phyloP scores from a whole-genome alignment of 2,888 invertebrate genomes.

The Andrena minutula region DNA sequence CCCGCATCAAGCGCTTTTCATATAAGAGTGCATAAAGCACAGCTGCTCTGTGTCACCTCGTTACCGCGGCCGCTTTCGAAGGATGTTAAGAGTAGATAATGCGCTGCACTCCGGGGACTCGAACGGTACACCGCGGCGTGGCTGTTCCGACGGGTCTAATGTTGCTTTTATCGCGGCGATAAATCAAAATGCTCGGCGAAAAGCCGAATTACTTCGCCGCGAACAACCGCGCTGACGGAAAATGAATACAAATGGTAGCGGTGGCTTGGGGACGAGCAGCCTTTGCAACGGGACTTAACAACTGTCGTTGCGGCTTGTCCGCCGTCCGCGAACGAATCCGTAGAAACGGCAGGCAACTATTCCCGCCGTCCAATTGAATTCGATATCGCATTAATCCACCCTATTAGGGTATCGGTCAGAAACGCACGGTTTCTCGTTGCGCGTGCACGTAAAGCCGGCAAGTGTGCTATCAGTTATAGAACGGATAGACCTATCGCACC shows the following conservation, averaged over 20 bases:
- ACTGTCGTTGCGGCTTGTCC: constrained; percentile 21
- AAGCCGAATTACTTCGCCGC: constrained; percentile 60
- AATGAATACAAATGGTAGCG: constrained; percentile 62
- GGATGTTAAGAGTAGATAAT: constrained; percentile 60
- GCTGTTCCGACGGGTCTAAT: constrained; percentile 58
- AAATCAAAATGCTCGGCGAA: constrained; percentile 63
- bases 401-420: no score
- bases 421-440: no score
- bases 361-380: neutral
- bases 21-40: constrained; percentile 26
- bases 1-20: constrained; percentile 17
- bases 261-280: constrained; percentile 34
- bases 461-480: no score
- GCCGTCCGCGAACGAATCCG: neutral
- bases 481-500: no score
- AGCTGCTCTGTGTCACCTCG: constrained; percentile 46
- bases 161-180: constrained; percentile 67
- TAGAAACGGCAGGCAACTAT: neutral
- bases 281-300: constrained; percentile 19
- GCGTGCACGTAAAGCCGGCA: no score
- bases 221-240: constrained; percentile 55
- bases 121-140: constrained; percentile 19
- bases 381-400: neutral
- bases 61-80: constrained; percentile 54
- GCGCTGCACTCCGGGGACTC: constrained; percentile 55